Percentiles rank a stretch among this genome's conserved stretches.
phyloP scores from a whole-genome alignment of 2,113 vertebrate species.

The Mugil cephalus region DNA sequence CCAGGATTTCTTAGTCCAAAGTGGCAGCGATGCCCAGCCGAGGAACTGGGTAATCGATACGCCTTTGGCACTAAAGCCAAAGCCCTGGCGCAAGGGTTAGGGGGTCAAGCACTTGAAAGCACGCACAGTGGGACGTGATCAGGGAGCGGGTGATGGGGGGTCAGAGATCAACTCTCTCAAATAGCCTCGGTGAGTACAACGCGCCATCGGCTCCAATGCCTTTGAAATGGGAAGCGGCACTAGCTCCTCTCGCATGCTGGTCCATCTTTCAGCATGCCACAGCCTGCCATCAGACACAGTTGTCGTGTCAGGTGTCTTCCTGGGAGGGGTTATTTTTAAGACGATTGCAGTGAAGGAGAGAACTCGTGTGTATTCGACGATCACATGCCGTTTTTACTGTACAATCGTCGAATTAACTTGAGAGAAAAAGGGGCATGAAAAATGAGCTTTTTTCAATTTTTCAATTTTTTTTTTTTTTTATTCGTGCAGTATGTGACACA shows the following conservation, averaged over 20 bases:
- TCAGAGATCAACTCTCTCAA: slow-evolving; percentile 80
- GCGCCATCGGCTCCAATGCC: slow-evolving; percentile 77
- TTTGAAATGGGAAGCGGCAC: slow-evolving; percentile 84
- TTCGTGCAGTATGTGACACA: no score
- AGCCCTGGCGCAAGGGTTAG: slow-evolving; percentile 33
- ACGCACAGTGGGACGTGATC: slow-evolving; percentile 68
- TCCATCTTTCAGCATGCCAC: slow-evolving; percentile 62
- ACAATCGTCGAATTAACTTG: slow-evolving; percentile 37
- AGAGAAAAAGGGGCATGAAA: background rate
- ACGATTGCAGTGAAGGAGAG: slow-evolving; percentile 63
- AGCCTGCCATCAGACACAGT: slow-evolving; percentile 81
- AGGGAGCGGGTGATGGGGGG: slow-evolving; percentile 64
- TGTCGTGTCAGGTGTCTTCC: slow-evolving; percentile 89
- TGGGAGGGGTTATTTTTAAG: slow-evolving; percentile 81
- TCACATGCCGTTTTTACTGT: slow-evolving; percentile 39
- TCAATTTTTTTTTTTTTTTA: background rate
- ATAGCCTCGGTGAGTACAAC: slow-evolving; percentile 78
- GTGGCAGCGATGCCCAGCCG: slow-evolving; percentile 1
- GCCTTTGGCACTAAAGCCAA: slow-evolving; percentile 41
- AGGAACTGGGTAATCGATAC: slow-evolving; percentile 64
- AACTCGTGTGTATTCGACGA: slow-evolving; percentile 37
- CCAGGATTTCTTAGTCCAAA: slow-evolving; percentile 6
- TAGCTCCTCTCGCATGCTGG: slow-evolving; percentile 58
- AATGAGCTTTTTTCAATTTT: background rate
- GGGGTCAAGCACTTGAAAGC: slow-evolving; percentile 67